Conservation (phyloP, 1,140 invertebrate genomes). For the Acromyrmex charruanus region DNA sequence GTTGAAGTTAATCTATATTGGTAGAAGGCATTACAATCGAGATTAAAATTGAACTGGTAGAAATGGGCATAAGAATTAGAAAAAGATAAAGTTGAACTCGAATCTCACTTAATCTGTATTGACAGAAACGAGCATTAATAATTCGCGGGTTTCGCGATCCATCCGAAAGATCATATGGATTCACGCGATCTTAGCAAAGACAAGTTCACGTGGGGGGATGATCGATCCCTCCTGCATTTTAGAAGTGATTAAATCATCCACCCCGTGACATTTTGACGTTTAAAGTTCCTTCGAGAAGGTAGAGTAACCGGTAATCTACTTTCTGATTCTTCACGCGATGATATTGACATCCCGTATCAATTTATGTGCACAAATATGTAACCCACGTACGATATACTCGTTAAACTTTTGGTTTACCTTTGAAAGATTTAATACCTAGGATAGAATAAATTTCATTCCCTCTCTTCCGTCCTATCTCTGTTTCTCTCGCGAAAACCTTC, state of each 20-base stretch:
- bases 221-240: conserved; percentile 5
- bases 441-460: conserved; percentile 21
- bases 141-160: not conserved
- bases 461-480: not conserved
- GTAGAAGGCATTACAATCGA: no score
- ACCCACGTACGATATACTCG: not conserved
- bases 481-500: not conserved
- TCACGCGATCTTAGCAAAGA: not conserved
- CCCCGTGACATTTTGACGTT: conserved; percentile 28
- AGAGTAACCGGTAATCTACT: not conserved
- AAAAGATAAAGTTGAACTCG: no score
- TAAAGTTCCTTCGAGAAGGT: not conserved
- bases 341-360: not conserved
- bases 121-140: no score
- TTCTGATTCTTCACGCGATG: conserved; percentile 20
- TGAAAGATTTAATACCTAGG: conserved; percentile 6
- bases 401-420: conserved; percentile 44
- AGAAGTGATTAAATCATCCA: not conserved
- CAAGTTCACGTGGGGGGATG: not conserved
- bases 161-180: not conserved
- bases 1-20: no score
- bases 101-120: no score
- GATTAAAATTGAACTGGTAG: no score
- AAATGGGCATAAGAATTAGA: no score
- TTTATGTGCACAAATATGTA: not conserved